A percentile compares a stretch with the other conserved stretches of the same genome.
Conservation (phyloP, 2,797 vertebrate species). For the Microtus obscurus region DNA sequence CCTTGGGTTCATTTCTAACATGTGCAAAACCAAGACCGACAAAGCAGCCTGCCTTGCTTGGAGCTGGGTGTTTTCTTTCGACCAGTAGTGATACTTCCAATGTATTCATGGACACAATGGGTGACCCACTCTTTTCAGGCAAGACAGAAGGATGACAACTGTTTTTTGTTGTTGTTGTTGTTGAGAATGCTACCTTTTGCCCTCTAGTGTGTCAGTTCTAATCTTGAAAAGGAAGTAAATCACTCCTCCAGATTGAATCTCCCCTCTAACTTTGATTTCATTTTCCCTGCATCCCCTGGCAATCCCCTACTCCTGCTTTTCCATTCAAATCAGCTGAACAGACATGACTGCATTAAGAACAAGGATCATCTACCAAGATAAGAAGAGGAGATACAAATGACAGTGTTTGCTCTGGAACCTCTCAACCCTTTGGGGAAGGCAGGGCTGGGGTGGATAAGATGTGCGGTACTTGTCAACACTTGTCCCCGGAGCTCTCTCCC, state of each 20-base stretch:
- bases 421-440: not conserved
- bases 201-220: not conserved
- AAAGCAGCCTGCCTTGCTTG: not conserved
- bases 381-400: constrained; percentile 15
- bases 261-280: constrained; percentile 12
- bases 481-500: not conserved
- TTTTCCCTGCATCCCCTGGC: not conserved
- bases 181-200: not conserved
- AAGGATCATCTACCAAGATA: constrained; percentile 21
- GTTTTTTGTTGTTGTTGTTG: not conserved
- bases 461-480: not conserved
- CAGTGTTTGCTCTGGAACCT: not conserved
- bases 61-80: not conserved
- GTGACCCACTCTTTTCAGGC: not conserved
- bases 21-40: not conserved
- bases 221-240: constrained; percentile 50
- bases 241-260: not conserved
- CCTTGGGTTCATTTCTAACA: not conserved
- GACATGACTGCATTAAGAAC: constrained; percentile 22
- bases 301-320: constrained; percentile 22
- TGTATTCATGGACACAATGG: not conserved
- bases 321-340: not conserved
- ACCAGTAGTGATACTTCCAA: not conserved
- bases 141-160: not conserved
- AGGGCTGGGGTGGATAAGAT: not conserved